Evolutionary conservation across 2,113 vertebrate genomes (phyloP).

Genomic region (Pogona vitticeps): DNA sequence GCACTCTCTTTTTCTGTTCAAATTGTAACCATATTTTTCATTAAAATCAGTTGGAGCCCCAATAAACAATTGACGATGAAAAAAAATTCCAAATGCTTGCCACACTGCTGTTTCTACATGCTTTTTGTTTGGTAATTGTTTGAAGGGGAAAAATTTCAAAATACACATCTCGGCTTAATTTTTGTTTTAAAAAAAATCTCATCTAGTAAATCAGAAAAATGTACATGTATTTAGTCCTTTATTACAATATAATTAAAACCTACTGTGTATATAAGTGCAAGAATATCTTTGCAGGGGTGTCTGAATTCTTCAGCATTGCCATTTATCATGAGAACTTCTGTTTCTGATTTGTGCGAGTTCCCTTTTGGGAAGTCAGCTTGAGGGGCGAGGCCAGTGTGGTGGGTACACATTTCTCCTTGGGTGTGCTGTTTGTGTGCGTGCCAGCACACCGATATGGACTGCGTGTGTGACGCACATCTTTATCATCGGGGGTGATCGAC

Average conservation of each 20-base stretch:
- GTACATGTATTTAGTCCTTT: constrained; percentile 37
- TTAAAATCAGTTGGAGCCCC: constrained; percentile 74
- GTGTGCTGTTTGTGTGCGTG: not conserved
- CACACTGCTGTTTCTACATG: constrained; percentile 54
- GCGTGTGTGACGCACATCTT: not conserved
- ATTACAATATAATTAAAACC: constrained; percentile 65
- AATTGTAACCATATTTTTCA: constrained; percentile 80
- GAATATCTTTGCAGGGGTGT: constrained; percentile 11
- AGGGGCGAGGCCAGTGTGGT: not conserved
- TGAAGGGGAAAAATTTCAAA: not conserved
- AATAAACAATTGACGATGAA: constrained; percentile 69
- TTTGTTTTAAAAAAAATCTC: constrained; percentile 32
- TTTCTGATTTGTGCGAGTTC: not conserved
- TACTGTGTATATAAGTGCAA: not conserved
- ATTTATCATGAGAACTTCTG: constrained; percentile 41
- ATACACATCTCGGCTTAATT: constrained; percentile 47
- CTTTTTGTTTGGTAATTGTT: constrained; percentile 68
- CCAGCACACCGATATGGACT: not conserved
- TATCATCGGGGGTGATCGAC: not conserved
- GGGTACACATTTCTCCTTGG: constrained; percentile 20
- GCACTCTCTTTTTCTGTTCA: constrained; percentile 55
- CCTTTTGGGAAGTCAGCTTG: constrained; percentile 8
- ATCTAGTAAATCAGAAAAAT: constrained; percentile 55
- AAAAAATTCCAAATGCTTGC: constrained; percentile 61
- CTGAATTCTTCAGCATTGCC: constrained; percentile 6